phyloP scores from a whole-genome alignment of 2,113 vertebrate genomes.

The Notiomystis cincta region DNA sequence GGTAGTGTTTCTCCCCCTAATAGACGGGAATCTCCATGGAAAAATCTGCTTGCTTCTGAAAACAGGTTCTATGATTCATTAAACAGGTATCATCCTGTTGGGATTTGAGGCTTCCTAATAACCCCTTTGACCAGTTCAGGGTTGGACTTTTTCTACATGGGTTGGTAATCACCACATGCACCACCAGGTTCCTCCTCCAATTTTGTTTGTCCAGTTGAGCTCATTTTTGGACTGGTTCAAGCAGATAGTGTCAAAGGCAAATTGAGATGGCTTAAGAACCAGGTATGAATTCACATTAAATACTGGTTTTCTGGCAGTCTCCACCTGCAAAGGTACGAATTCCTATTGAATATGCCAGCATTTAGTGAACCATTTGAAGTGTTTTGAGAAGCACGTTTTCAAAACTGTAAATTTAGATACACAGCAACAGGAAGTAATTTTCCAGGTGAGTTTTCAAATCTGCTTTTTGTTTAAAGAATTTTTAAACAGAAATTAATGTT shows the following conservation, averaged over 20 bases:
- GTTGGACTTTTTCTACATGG: constrained; percentile 71
- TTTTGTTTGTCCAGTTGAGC: background rate
- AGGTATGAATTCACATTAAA: background rate
- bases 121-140: constrained; percentile 45
- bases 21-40: constrained; percentile 92
- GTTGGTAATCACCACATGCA: constrained; percentile 72
- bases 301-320: background rate
- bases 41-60: constrained; percentile 88
- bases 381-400: background rate
- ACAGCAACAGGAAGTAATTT: background rate
- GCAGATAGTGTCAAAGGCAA: background rate
- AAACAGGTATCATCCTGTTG: constrained; percentile 85
- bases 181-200: background rate
- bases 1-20: constrained; percentile 82
- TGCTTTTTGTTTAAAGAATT: background rate
- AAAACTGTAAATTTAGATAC: background rate
- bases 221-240: background rate
- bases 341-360: background rate
- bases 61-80: constrained; percentile 84
- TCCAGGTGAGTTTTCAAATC: background rate
- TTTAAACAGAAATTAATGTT: background rate
- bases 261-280: background rate
- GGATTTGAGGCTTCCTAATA: constrained; percentile 72
- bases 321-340: background rate
- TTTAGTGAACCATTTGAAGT: background rate